A percentile compares a stretch with the other conserved stretches of the same genome.
Conservation (phyloP, 2,113 vertebrate genomes). For the Nettapus auritus region DNA sequence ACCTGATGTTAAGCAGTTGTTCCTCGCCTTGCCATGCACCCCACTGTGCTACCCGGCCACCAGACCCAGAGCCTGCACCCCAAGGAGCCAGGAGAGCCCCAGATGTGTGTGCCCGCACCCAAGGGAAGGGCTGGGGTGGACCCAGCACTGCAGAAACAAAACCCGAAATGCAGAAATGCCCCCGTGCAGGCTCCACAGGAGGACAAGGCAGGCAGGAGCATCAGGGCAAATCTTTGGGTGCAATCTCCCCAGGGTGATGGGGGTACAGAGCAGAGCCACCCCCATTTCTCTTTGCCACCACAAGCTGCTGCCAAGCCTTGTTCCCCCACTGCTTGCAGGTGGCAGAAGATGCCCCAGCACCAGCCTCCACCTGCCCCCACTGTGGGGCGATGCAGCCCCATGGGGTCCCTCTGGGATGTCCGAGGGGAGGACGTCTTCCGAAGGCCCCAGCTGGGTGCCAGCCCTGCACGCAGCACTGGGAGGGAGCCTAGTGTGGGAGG, state of each 20-base stretch:
- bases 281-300: too few relatives aligned
- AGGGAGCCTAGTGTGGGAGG: neutral
- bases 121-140: constrained; percentile 33
- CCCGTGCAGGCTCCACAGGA: neutral
- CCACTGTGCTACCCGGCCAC: neutral
- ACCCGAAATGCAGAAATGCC: constrained; percentile 28
- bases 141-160: constrained; percentile 44
- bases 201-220: neutral
- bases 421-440: too few relatives aligned
- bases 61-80: neutral
- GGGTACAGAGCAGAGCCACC: too few relatives aligned
- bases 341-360: too few relatives aligned
- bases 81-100: neutral
- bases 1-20: constrained; percentile 9
- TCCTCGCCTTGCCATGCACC: neutral
- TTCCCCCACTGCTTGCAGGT: too few relatives aligned
- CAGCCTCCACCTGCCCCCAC: too few relatives aligned
- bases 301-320: too few relatives aligned
- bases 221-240: too few relatives aligned
- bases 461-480: neutral
- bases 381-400: too few relatives aligned
- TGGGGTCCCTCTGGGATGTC: too few relatives aligned
- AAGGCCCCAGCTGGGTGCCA: too few relatives aligned
- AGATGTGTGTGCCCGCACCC: neutral
- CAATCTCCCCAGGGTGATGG: too few relatives aligned